A percentile compares a stretch with the other conserved stretches of the same genome.
Evolutionary conservation across 2,888 invertebrate genomes (phyloP).

Genomic region (Omphaloscelis lunosa): DNA sequence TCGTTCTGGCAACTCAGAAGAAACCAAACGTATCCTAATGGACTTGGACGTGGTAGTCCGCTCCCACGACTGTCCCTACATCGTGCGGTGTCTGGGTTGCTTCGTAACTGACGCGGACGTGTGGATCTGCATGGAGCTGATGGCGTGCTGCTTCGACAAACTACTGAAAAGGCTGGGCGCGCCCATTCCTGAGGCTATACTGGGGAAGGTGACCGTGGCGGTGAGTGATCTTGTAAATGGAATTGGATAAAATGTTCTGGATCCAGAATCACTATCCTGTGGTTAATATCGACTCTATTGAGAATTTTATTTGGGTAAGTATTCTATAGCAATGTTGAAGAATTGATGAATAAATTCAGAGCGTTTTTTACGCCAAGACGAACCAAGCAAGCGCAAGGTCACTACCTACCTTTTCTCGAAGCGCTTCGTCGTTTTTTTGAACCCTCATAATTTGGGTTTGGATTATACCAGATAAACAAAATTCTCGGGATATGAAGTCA

Average conservation of each 20-base stretch:
- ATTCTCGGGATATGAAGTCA: no score
- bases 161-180: conserved; percentile 95
- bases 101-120: conserved; percentile 99
- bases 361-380: no score
- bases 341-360: background rate
- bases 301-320: background rate
- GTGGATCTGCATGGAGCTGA: conserved; percentile 99
- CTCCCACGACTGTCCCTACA: conserved; percentile 98
- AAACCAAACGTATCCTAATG: conserved; percentile 99
- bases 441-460: no score
- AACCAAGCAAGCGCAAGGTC: no score
- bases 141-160: conserved; percentile 99
- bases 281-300: background rate
- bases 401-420: no score
- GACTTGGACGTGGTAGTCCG: conserved; percentile 99
- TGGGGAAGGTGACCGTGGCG: conserved; percentile 99
- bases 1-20: conserved; percentile 98
- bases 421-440: no score
- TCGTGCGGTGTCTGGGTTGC: conserved; percentile 99
- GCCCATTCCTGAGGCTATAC: conserved; percentile 98
- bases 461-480: no score
- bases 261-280: no score
- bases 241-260: background rate
- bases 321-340: background rate
- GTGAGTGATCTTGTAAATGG: conserved; percentile 90